A percentile compares a stretch with the other conserved stretches of the same genome.
Evolutionary conservation across 2,113 vertebrate genomes (phyloP).

Genomic region (Vombatus ursinus): DNA sequence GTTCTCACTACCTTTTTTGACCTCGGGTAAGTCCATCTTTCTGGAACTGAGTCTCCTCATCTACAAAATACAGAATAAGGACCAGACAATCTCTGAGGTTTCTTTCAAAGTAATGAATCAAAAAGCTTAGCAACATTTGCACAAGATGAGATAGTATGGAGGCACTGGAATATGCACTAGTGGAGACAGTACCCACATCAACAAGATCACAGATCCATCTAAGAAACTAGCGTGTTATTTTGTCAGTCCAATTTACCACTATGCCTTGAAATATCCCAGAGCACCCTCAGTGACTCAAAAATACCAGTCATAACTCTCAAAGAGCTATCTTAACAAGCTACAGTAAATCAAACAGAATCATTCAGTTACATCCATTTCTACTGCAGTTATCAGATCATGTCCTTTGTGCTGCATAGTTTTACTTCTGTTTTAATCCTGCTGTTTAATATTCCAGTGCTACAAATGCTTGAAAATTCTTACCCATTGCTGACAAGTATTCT

Average conservation of each 20-base stretch:
- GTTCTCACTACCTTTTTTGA: neutral
- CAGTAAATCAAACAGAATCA: constrained; percentile 4
- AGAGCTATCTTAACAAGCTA: constrained; percentile 4
- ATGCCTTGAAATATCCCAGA: neutral
- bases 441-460: neutral
- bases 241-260: neutral
- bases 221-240: neutral
- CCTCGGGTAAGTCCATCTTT: neutral
- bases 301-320: neutral
- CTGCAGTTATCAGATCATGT: neutral
- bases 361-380: neutral
- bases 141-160: neutral
- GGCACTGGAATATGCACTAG: neutral
- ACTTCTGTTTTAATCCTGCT: constrained; percentile 17
- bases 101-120: neutral
- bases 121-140: neutral
- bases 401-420: constrained; percentile 2
- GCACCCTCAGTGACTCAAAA: neutral
- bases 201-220: neutral
- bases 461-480: neutral
- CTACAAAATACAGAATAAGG: neutral
- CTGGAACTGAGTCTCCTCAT: neutral
- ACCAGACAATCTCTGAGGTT: neutral
- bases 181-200: neutral
- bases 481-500: neutral